phyloP scores from a whole-genome alignment of 2,113 vertebrate genomes.

The Marmota flaviventris region DNA sequence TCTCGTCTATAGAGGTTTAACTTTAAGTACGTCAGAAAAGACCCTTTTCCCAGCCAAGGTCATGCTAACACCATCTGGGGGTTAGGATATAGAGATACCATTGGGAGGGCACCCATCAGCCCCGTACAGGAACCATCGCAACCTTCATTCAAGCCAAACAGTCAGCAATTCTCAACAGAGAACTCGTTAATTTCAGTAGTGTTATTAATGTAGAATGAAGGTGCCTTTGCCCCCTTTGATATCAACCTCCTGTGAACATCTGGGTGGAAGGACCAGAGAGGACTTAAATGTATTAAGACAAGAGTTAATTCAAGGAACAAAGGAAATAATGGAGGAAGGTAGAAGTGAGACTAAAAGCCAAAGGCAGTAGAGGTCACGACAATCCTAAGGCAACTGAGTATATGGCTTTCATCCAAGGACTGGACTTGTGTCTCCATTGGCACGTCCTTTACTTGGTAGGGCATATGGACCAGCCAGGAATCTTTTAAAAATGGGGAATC shows the following conservation, averaged over 20 bases:
- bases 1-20: not conserved
- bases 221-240: not conserved
- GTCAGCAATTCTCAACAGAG: not conserved
- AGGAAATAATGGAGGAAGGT: not conserved
- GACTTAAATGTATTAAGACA: not conserved
- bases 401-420: rapidly evolving
- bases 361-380: not conserved
- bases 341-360: not conserved
- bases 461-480: no score
- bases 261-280: not conserved
- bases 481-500: not conserved
- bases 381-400: not conserved
- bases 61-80: not conserved
- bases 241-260: not conserved
- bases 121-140: not conserved
- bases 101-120: no score
- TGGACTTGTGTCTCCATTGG: rapidly evolving
- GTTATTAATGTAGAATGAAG: not conserved
- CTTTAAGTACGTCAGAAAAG: not conserved
- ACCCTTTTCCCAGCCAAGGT: not conserved
- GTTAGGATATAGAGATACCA: not conserved
- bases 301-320: not conserved
- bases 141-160: not conserved
- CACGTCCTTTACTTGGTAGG: not conserved
- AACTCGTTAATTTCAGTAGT: not conserved